A percentile compares a stretch with the other conserved stretches of the same genome.
phyloP scores from a whole-genome alignment of 2,113 vertebrate genomes.

The Pterocles gutturalis region DNA sequence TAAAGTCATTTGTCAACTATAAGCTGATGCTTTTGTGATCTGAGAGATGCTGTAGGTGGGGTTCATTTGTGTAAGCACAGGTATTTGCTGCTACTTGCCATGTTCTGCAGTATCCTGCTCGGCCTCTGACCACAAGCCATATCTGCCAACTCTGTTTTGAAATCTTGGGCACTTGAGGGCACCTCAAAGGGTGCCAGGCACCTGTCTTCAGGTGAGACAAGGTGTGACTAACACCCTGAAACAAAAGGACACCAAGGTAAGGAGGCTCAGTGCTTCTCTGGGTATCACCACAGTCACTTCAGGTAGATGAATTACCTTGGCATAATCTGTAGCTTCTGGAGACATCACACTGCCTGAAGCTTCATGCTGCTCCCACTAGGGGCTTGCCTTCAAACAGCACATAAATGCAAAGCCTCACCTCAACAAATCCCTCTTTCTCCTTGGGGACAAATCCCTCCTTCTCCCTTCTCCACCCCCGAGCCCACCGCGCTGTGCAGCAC shows the following conservation, averaged over 20 bases:
- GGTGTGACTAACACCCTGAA: neutral
- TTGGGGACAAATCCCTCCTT: neutral
- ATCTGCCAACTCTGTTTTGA: neutral
- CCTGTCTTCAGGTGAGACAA: neutral
- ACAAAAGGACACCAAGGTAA: neutral
- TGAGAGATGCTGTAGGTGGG: neutral
- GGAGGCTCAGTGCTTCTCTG: neutral
- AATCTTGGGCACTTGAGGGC: neutral
- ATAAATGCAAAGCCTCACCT: neutral
- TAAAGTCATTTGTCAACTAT: neutral
- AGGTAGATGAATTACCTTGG: neutral
- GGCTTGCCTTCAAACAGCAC: neutral
- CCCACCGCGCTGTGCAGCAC: neutral
- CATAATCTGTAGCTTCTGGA: neutral
- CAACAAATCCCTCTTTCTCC: neutral
- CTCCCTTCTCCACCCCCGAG: neutral
- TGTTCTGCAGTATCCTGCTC: neutral
- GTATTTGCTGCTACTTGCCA: neutral
- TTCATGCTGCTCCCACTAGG: neutral
- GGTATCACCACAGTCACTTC: neutral
- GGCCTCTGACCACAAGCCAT: neutral
- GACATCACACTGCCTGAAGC: neutral
- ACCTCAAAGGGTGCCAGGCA: neutral
- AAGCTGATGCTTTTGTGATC: neutral
- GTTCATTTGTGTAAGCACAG: neutral